These are phyloP conservation scores for Murina feae DNA, from an alignment of 2,113 vertebrate genomes.

Conservation along the genomic window DNA sequence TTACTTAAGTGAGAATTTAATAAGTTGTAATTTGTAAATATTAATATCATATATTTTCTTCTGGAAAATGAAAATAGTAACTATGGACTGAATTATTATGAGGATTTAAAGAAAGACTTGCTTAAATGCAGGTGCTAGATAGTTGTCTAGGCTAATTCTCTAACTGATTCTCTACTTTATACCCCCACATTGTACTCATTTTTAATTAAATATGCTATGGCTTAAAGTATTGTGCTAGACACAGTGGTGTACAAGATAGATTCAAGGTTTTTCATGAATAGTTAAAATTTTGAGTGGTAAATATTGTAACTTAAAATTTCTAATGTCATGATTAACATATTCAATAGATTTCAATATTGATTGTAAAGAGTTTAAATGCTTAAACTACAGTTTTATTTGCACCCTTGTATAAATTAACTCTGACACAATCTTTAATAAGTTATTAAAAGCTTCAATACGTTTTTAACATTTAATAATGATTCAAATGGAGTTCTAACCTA, in stretches of 20 bases:
- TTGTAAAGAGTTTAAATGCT: neutral
- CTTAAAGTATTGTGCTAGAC: neutral
- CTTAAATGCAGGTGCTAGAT: neutral
- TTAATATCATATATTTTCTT: neutral
- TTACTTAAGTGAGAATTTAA: neutral
- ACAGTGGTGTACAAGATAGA: neutral
- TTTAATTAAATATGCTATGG: neutral
- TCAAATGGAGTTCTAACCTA: neutral
- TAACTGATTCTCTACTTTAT: neutral
- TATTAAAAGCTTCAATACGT: neutral
- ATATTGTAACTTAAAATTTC: neutral
- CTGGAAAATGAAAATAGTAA: neutral
- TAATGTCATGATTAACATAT: neutral
- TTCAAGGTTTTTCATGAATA: neutral
- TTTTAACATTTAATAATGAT: neutral
- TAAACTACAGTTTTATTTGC: conserved; percentile 28
- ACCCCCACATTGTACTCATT: neutral
- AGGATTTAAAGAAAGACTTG: neutral
- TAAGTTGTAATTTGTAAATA: neutral
- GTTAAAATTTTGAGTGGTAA: neutral
- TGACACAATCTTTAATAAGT: neutral
- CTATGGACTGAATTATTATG: neutral
- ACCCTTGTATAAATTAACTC: conserved; percentile 31
- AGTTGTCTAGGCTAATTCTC: neutral
- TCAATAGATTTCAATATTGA: neutral